Conservation (phyloP, 2,888 invertebrate species). For the Acleris cristana region DNA sequence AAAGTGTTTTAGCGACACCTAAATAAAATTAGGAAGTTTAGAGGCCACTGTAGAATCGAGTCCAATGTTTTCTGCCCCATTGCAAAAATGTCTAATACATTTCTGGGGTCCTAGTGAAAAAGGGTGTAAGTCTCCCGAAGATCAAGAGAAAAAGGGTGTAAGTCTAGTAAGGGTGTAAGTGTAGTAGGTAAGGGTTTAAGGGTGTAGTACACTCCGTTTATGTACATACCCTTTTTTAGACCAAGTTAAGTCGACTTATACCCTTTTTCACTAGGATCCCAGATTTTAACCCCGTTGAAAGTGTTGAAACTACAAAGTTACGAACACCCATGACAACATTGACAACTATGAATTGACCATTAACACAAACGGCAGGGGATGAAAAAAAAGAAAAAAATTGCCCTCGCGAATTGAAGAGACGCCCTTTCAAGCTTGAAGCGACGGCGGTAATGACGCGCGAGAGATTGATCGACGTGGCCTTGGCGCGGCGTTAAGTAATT, state of each 20-base stretch:
- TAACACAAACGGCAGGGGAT: slow-evolving; percentile 42
- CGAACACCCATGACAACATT: slow-evolving; percentile 24
- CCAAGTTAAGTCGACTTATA: no score
- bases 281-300: background rate
- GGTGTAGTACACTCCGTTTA: no score
- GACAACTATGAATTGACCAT: slow-evolving; percentile 45
- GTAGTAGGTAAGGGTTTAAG: no score
- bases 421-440: slow-evolving; percentile 57
- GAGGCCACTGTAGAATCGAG: no score
- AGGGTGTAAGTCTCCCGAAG: no score
- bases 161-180: no score
- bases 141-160: no score
- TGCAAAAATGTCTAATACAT: background rate
- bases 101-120: no score
- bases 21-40: no score
- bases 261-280: no score
- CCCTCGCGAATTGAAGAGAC: slow-evolving; percentile 40
- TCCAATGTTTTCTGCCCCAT: background rate
- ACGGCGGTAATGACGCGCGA: slow-evolving; percentile 59
- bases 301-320: background rate
- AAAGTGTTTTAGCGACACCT: no score
- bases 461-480: slow-evolving; percentile 54
- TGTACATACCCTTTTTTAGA: no score
- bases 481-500: slow-evolving; percentile 43
- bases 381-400: slow-evolving; percentile 42